Percentiles rank a stretch among this genome's conserved stretches.
Conservation (phyloP, 2,113 vertebrate species). For the Smithornis capensis region DNA sequence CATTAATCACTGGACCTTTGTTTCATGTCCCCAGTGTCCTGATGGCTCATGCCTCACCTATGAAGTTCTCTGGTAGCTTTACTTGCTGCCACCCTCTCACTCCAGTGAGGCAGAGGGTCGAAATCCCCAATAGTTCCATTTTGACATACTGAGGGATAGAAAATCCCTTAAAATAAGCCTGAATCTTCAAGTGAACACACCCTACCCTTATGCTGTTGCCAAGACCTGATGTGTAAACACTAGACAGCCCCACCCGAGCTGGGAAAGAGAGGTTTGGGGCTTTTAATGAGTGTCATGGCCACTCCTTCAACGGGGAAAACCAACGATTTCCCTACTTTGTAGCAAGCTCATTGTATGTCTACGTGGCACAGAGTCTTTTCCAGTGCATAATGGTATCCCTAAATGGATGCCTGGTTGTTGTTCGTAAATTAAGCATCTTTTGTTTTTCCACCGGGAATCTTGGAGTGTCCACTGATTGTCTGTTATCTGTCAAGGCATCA, state of each 20-base stretch:
- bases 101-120: background rate
- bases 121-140: background rate
- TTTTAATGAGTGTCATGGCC: conserved; percentile 35
- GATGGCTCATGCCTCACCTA: background rate
- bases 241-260: background rate
- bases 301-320: background rate
- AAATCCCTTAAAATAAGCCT: background rate
- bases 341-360: background rate
- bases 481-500: conserved; percentile 62
- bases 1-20: background rate
- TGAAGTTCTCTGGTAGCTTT: background rate
- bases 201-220: background rate
- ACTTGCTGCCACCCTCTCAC: background rate
- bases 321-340: background rate
- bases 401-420: conserved; percentile 34
- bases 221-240: background rate
- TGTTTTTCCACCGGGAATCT: conserved; percentile 36
- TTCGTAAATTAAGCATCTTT: background rate
- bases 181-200: background rate
- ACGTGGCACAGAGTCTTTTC: background rate
- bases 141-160: background rate
- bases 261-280: background rate
- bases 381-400: conserved; percentile 10
- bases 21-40: background rate
- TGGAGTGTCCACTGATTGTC: conserved; percentile 14